A percentile compares a stretch with the other conserved stretches of the same genome.
Conservation (phyloP, 2,888 invertebrate species). For the Pandemis cinnamomeana region DNA sequence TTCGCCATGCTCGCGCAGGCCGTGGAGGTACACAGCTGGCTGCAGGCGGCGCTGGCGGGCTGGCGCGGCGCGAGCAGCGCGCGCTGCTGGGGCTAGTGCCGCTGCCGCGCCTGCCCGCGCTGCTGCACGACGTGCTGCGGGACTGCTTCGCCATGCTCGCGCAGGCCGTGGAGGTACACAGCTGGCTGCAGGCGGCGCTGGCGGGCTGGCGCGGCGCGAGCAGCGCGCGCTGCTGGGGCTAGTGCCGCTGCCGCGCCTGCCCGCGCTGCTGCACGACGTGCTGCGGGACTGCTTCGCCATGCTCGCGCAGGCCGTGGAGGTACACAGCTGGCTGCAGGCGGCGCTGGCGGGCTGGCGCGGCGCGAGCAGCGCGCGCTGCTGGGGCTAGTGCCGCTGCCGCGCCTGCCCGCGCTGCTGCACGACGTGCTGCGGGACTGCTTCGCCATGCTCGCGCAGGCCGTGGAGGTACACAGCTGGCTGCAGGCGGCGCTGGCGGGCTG, state of each 20-base stretch:
- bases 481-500: too few species aligned
- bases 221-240: constrained; percentile 92
- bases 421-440: constrained; percentile 93
- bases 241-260: constrained; percentile 91
- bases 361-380: constrained; percentile 92
- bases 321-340: too few species aligned
- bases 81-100: constrained; percentile 94
- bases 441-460: constrained; percentile 93
- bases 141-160: constrained; percentile 94
- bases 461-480: too few species aligned
- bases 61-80: constrained; percentile 92
- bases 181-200: too few species aligned
- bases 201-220: too few species aligned
- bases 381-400: constrained; percentile 92
- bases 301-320: constrained; percentile 94
- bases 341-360: too few species aligned
- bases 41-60: too few species aligned
- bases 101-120: constrained; percentile 90
- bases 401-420: constrained; percentile 93
- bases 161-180: constrained; percentile 93
- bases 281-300: constrained; percentile 93
- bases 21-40: too few species aligned
- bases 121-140: constrained; percentile 92
- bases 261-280: constrained; percentile 92
- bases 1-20: constrained; percentile 93